Conservation (phyloP, 2,888 invertebrate genomes). For the Calephelis perditalis region DNA sequence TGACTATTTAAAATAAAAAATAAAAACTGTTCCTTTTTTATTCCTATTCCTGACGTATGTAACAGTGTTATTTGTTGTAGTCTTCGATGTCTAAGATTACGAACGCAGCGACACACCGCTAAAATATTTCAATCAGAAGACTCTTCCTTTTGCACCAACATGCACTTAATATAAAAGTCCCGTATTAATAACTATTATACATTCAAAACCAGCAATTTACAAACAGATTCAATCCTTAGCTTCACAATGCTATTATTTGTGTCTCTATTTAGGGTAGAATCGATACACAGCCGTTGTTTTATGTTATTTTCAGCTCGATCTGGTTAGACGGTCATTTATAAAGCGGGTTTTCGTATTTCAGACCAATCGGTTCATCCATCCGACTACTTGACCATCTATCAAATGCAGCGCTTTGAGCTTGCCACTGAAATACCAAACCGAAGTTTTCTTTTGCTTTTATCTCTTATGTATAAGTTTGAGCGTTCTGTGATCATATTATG, state of each 20-base stretch:
- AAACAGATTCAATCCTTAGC: not conserved
- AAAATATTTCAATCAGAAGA: too few relatives aligned
- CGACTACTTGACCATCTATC: slow-evolving; percentile 16
- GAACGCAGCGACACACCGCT: too few relatives aligned
- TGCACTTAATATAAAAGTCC: too few relatives aligned
- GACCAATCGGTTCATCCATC: slow-evolving; percentile 26
- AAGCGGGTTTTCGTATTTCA: slow-evolving; percentile 25
- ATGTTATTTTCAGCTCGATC: slow-evolving; percentile 21
- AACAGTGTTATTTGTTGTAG: too few relatives aligned
- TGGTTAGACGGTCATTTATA: slow-evolving; percentile 26
- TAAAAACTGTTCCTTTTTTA: too few relatives aligned
- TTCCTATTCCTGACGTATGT: too few relatives aligned
- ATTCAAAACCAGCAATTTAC: too few relatives aligned
- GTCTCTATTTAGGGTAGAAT: slow-evolving; percentile 1
- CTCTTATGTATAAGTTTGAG: not conserved
- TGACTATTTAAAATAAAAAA: too few relatives aligned
- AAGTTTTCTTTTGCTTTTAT: not conserved
- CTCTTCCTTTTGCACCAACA: too few relatives aligned
- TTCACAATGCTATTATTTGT: slow-evolving; percentile 8
- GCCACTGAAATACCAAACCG: not conserved
- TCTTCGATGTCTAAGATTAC: too few relatives aligned
- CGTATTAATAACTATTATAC: too few relatives aligned
- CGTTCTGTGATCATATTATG: too few relatives aligned
- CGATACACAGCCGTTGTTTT: slow-evolving; percentile 15
- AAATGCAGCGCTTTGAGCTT: slow-evolving; percentile 2